A percentile compares a stretch with the other conserved stretches of the same genome.
Conservation (phyloP, 2,888 invertebrate species). For the Eurytoma californica region DNA sequence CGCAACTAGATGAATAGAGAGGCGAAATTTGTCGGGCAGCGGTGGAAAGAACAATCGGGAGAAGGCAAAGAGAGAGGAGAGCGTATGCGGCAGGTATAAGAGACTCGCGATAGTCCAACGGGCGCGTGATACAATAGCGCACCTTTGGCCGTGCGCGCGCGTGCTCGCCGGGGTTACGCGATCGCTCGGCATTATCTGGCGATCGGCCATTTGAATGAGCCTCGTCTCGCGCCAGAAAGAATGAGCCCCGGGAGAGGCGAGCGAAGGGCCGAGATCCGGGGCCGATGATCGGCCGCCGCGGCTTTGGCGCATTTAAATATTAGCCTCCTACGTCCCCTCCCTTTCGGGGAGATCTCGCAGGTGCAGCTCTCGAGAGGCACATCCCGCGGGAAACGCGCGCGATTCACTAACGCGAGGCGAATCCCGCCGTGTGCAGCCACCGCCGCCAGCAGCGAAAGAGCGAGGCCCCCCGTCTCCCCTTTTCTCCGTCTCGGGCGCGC, state of each 20-base stretch:
- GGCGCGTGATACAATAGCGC: slow-evolving; percentile 49
- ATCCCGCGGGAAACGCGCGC: slow-evolving; percentile 57
- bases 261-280: slow-evolving; percentile 42
- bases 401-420: slow-evolving; percentile 14
- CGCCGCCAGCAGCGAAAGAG: neutral
- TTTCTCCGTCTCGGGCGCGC: slow-evolving; percentile 34
- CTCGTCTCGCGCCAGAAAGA: slow-evolving; percentile 28
- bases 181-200: slow-evolving; percentile 67
- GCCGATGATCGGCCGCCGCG: slow-evolving; percentile 45
- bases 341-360: slow-evolving; percentile 59
- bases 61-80: slow-evolving; percentile 1
- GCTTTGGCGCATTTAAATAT: slow-evolving; percentile 68
- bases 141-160: neutral
- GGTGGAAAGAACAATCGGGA: slow-evolving; percentile 38
- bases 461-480: neutral
- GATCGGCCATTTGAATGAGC: slow-evolving; percentile 69
- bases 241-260: slow-evolving; percentile 45
- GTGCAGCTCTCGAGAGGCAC: slow-evolving; percentile 56
- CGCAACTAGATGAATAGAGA: slow-evolving; percentile 36
- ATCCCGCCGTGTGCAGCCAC: slow-evolving; percentile 5
- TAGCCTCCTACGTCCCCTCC: slow-evolving; percentile 65
- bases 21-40: slow-evolving; percentile 33
- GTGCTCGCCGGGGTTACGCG: slow-evolving; percentile 62
- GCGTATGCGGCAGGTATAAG: neutral
- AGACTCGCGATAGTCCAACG: slow-evolving; percentile 32